These are phyloP conservation scores for Drosophila grimshawi DNA, from an alignment of 1,140 invertebrate genomes.

Conservation along the genomic window DNA sequence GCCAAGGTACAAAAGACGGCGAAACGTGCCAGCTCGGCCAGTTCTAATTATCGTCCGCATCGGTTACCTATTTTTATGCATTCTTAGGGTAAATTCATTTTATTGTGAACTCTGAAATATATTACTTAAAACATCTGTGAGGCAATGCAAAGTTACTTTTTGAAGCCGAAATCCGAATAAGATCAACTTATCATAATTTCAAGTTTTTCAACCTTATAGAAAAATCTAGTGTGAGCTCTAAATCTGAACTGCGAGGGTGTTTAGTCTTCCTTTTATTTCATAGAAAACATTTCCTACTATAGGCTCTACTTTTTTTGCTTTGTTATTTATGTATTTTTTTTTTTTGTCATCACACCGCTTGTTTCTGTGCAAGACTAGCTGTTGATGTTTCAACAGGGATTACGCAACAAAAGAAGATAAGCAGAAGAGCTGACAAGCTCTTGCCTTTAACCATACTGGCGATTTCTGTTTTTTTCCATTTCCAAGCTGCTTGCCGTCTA, in stretches of 20 bases:
- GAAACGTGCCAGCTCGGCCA: no score
- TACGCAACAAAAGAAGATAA: conserved; percentile 28
- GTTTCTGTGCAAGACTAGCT: conserved; percentile 11
- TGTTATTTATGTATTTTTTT: not conserved
- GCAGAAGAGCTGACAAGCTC: conserved; percentile 24
- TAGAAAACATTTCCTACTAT: not conserved
- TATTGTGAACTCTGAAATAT: no score
- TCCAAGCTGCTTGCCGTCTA: not conserved
- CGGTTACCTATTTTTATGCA: no score
- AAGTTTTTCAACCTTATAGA: no score
- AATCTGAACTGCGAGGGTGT: not conserved
- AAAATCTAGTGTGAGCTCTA: not conserved
- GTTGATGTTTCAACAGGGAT: conserved; percentile 30
- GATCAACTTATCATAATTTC: no score
- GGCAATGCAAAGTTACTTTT: no score
- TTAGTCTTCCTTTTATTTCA: not conserved
- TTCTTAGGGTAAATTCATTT: no score
- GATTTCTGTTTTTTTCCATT: not conserved
- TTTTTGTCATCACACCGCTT: not conserved
- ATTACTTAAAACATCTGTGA: no score
- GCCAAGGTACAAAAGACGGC: no score
- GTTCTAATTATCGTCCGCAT: no score
- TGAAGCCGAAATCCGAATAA: no score
- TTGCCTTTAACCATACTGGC: conserved; percentile 1
- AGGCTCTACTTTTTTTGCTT: not conserved